Percentiles rank a stretch among this genome's conserved stretches.
phyloP scores from a whole-genome alignment of 2,113 vertebrate species.

The Girardinichthys multiradiatus region DNA sequence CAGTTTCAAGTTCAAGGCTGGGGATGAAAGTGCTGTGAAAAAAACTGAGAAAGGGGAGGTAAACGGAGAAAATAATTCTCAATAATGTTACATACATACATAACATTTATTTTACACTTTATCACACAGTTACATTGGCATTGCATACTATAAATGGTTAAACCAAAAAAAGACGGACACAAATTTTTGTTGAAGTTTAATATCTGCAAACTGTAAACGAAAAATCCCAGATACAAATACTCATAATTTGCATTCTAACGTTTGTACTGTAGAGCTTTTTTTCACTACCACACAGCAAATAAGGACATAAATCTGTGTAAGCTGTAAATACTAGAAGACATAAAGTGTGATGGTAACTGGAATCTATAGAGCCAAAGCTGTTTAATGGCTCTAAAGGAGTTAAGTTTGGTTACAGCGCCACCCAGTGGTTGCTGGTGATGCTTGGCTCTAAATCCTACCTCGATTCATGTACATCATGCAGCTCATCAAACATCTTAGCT shows the following conservation, averaged over 20 bases:
- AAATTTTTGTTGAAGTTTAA: slow-evolving; percentile 35
- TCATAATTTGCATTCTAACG: too few species aligned
- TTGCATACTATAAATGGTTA: slow-evolving; percentile 2
- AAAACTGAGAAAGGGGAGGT: neutral
- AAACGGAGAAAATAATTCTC: slow-evolving; percentile 1
- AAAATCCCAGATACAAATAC: neutral
- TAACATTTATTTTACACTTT: slow-evolving; percentile 6
- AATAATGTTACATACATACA: too few species aligned
- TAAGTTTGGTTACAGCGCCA: slow-evolving; percentile 54
- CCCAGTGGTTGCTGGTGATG: slow-evolving; percentile 28
- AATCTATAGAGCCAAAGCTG: neutral
- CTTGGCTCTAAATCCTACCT: neutral
- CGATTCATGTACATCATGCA: neutral
- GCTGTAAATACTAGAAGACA: neutral
- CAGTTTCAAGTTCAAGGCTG: slow-evolving; percentile 14
- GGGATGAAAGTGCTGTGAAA: too few species aligned
- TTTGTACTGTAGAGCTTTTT: too few species aligned
- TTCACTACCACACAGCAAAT: slow-evolving; percentile 6
- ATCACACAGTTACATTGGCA: neutral
- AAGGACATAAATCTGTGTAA: slow-evolving; percentile 13
- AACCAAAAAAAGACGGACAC: slow-evolving; percentile 2
- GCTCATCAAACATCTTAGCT: too few species aligned
- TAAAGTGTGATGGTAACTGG: slow-evolving; percentile 16
- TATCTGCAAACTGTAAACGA: slow-evolving; percentile 1
- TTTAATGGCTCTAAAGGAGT: neutral